Conservation (phyloP, 2,113 vertebrate genomes). For the Salvator merianae region DNA sequence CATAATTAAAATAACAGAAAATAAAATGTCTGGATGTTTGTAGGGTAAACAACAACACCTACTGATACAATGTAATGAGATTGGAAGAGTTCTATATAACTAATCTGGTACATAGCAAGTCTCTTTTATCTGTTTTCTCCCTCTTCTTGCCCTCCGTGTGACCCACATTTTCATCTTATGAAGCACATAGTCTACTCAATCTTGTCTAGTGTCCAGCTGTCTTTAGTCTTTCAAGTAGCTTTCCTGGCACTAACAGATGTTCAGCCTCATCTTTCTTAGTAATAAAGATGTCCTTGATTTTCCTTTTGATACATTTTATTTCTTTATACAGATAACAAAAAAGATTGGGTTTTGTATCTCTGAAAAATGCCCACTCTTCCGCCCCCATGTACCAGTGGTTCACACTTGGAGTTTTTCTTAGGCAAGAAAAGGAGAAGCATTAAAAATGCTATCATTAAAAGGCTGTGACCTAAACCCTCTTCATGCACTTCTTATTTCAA, state of each 20-base stretch:
- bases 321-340: conserved; percentile 2
- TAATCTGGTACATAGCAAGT: conserved; percentile 15
- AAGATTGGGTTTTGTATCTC: background rate
- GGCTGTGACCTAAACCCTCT: background rate
- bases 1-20: background rate
- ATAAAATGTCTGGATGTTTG: background rate
- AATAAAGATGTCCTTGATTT: conserved; percentile 67
- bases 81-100: background rate
- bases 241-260: conserved; percentile 65
- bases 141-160: rapidly evolving
- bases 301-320: conserved; percentile 37
- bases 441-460: background rate
- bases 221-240: conserved; percentile 60
- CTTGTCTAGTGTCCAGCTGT: conserved; percentile 65
- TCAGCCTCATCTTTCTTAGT: conserved; percentile 52
- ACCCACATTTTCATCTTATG: conserved; percentile 26
- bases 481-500: background rate
- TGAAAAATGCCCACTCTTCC: background rate
- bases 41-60: background rate
- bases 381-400: background rate
- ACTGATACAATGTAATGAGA: background rate
- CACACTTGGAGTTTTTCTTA: background rate
- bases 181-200: conserved; percentile 14
- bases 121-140: background rate
- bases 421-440: background rate